Base-by-base conservation (phyloP, 30 jellyfish, hydroid and myxozoan species). In the Mastigias papua region DNA sequence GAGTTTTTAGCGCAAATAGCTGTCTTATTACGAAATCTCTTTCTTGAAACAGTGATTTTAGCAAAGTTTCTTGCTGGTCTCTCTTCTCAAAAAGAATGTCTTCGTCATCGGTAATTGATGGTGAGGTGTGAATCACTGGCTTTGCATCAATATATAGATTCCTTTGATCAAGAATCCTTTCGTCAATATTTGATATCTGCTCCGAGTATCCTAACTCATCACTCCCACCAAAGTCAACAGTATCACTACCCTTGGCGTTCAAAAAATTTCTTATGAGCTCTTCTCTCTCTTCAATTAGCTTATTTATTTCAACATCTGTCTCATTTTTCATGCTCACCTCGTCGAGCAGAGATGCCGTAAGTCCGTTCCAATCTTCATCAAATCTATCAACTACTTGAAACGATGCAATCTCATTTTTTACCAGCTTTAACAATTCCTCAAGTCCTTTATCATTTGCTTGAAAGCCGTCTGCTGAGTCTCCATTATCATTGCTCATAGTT, bases 1-100 rank as follows among this genome's bases (percentile, higher is more conserved):
- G 48, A 16, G 80, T 37, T 29, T 30, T 84, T 49, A 70, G 31
- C 1, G 80, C 86, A 58, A 72, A 71, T 61, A 84, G 64, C 34
- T 69, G 76, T 61, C 84, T 51, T 37, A 84, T 8, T 1, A 34
- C 49, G 20, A 69, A 48, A 71, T 84, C 74, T 37, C 93, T 51
- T 17, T 84, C 62, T 13, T 60, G 87, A 62, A 84, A 27, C 34
- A 69, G 58, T 7, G 78, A 34, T 34, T 48, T 23, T 15, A 84
- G 22, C 19, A 15, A 13, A 27, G 34, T 46, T 23, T 70, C 84
- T 34, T 29, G 54, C 35, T 78, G 31, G 58, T 69, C 78, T 17
- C 23, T 21, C 37, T 49, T n/a, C 20, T n/a, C 69, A 49, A 48
- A 50, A 0, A 3, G 32, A 25, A 19, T 67, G 33, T 62, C 58